Conservation (phyloP, 2,113 vertebrate genomes). For the Phocoena phocoena region DNA sequence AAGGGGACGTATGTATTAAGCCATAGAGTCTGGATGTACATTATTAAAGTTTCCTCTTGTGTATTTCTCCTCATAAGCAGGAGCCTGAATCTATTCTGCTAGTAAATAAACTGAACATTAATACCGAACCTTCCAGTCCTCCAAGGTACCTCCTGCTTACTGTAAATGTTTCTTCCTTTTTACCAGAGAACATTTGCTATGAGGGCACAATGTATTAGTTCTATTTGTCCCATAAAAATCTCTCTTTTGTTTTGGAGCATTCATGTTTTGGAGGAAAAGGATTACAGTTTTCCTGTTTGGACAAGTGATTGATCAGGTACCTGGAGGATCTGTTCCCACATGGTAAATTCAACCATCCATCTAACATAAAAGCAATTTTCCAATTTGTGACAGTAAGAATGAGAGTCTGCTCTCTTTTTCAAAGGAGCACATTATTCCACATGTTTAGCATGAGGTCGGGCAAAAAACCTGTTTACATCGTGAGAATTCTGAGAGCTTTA, state of each 20-base stretch:
- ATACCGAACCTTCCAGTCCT: not conserved
- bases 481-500: not conserved
- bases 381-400: not conserved
- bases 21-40: not conserved
- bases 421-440: slow-evolving; percentile 15
- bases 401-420: slow-evolving; percentile 36
- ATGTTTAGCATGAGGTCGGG: not conserved
- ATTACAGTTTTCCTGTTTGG: slow-evolving; percentile 23
- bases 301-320: slow-evolving; percentile 34
- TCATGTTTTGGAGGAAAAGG: not conserved
- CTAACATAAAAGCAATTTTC: slow-evolving; percentile 61
- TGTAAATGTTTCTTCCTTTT: not conserved
- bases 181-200: slow-evolving; percentile 38
- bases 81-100: slow-evolving; percentile 30
- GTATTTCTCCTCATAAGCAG: not conserved
- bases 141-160: not conserved
- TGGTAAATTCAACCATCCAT: not conserved
- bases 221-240: slow-evolving; percentile 45
- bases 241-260: slow-evolving; percentile 38
- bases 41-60: slow-evolving; percentile 2
- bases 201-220: not conserved
- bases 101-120: slow-evolving; percentile 37
- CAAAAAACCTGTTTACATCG: slow-evolving; percentile 7
- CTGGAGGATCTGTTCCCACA: not conserved
- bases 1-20: not conserved